Percentiles rank a stretch among this genome's conserved stretches.
These are phyloP conservation scores for Teleogryllus oceanicus DNA, from an alignment of 2,888 invertebrate species.

Conservation along the genomic window DNA sequence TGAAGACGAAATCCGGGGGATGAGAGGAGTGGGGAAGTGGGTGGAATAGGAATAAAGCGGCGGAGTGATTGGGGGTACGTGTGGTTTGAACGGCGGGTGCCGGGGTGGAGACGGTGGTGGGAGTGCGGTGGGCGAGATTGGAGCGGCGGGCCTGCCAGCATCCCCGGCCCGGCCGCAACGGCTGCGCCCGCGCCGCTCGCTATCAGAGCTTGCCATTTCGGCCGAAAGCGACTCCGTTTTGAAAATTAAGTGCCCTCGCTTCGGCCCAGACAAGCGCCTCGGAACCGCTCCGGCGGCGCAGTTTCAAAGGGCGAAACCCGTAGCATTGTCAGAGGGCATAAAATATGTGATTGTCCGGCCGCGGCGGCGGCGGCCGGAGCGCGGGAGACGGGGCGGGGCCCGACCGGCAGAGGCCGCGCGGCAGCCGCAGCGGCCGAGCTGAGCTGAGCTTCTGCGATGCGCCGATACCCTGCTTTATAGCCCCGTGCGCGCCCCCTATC, in stretches of 20 bases:
- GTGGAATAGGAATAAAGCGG: too few relatives aligned
- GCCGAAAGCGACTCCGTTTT: background rate
- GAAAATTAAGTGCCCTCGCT: background rate
- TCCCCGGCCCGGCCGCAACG: too few relatives aligned
- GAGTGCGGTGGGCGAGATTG: too few relatives aligned
- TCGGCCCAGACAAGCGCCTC: background rate
- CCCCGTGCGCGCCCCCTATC: constrained; percentile 18
- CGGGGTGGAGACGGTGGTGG: too few relatives aligned
- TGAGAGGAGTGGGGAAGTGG: too few relatives aligned
- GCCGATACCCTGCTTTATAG: constrained; percentile 9
- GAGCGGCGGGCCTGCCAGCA: too few relatives aligned
- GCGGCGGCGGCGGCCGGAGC: background rate
- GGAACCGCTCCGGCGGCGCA: background rate
- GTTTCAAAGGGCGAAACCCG: constrained; percentile 4
- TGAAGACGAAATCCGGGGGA: too few relatives aligned
- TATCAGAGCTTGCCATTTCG: background rate
- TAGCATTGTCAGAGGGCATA: constrained; percentile 2
- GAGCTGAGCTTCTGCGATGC: background rate
- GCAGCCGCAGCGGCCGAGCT: background rate
- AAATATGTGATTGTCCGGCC: background rate
- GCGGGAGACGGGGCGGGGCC: background rate
- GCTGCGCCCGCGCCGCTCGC: background rate
- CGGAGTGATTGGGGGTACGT: too few relatives aligned
- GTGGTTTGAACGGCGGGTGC: too few relatives aligned
- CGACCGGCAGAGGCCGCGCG: background rate